Evolutionary conservation across 1,140 invertebrate species (phyloP).

Genomic region (Mamestra configurata): DNA sequence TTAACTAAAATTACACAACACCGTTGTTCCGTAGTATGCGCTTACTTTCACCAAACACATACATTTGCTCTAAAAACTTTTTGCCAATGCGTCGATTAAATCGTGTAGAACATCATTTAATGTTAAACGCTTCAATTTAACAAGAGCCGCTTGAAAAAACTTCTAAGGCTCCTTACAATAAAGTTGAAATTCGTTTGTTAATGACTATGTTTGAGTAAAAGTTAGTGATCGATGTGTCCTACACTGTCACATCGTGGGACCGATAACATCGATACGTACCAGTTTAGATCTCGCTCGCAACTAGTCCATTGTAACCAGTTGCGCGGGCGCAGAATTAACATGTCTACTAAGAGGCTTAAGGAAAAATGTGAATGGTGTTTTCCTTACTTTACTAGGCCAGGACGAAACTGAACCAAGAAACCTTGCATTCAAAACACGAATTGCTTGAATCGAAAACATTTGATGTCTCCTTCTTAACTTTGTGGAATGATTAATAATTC

Average conservation of each 20-base stretch:
- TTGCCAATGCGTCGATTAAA: slow-evolving; percentile 42
- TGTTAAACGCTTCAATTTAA: slow-evolving; percentile 4
- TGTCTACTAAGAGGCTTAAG: slow-evolving; percentile 15
- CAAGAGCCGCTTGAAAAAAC: neutral
- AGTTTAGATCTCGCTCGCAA: slow-evolving; percentile 16
- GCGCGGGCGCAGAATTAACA: slow-evolving; percentile 9
- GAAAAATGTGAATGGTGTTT: neutral
- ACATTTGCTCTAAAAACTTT: slow-evolving; percentile 48
- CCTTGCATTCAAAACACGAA: neutral
- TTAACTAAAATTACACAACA: slow-evolving; percentile 44
- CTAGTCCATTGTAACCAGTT: slow-evolving; percentile 33
- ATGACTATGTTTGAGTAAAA: slow-evolving; percentile 17
- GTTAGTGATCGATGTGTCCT: slow-evolving; percentile 47
- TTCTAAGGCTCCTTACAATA: neutral
- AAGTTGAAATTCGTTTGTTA: slow-evolving; percentile 11
- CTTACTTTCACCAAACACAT: slow-evolving; percentile 54
- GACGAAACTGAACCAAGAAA: neutral
- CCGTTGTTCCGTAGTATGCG: slow-evolving; percentile 4
- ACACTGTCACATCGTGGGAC: slow-evolving; percentile 28
- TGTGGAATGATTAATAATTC: slow-evolving; percentile 21
- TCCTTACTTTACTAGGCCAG: slow-evolving; percentile 4
- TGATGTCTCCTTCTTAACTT: neutral
- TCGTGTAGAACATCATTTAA: slow-evolving; percentile 47
- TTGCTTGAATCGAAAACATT: slow-evolving; percentile 17
- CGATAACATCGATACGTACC: slow-evolving; percentile 42